Evolutionary conservation across 2,888 invertebrate genomes (phyloP).

Genomic region (Octodonta nipae): DNA sequence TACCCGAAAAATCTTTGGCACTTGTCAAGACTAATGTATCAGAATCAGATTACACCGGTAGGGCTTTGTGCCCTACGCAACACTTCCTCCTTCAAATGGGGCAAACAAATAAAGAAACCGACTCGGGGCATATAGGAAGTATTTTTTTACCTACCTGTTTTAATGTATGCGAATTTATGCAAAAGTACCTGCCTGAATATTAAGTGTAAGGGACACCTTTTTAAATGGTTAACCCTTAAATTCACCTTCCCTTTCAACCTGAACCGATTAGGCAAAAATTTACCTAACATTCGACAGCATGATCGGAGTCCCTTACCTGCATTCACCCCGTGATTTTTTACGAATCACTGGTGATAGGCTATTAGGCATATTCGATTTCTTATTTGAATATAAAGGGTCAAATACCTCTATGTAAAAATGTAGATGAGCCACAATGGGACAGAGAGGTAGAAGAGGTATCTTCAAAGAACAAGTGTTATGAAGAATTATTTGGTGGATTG

Average conservation of each 20-base stretch:
- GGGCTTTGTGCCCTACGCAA: conserved; percentile 3
- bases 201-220: conserved; percentile 38
- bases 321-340: conserved; percentile 12
- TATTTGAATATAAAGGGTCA: conserved; percentile 36
- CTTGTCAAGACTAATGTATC: conserved; percentile 9
- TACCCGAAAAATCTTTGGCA: conserved; percentile 9
- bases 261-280: conserved; percentile 15
- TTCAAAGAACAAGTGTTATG: background rate
- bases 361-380: conserved; percentile 37
- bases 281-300: conserved; percentile 6
- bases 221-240: conserved; percentile 29
- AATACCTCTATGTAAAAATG: conserved; percentile 33
- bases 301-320: background rate
- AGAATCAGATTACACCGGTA: conserved; percentile 14
- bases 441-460: conserved; percentile 10
- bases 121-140: conserved; percentile 23
- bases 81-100: no score
- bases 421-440: conserved; percentile 30
- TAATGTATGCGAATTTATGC: conserved; percentile 38
- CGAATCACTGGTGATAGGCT: conserved; percentile 32
- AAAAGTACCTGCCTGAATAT: conserved; percentile 38
- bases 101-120: conserved; percentile 20
- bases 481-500: conserved; percentile 20
- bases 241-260: conserved; percentile 13
- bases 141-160: conserved; percentile 36